Conservation (phyloP, 1,140 invertebrate species). For the Drosophila rufa region DNA sequence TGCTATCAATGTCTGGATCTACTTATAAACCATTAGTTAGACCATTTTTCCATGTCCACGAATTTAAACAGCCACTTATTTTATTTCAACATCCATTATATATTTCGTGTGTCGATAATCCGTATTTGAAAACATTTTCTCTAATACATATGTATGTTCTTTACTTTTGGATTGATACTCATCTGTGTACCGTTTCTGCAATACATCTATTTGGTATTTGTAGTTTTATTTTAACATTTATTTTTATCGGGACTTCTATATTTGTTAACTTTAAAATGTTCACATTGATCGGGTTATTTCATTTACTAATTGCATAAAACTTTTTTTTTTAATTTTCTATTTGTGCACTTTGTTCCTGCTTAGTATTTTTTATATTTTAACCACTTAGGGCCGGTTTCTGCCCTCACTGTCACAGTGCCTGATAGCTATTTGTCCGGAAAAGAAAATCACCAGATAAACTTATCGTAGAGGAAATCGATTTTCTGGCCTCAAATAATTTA, state of each 20-base stretch:
- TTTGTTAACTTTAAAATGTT: constrained; percentile 15
- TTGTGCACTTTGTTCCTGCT: constrained; percentile 6
- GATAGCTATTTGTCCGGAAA: no score
- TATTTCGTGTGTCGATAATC: constrained; percentile 54
- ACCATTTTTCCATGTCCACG: no score
- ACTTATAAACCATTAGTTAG: no score
- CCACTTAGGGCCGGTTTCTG: neutral
- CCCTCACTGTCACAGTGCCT: no score
- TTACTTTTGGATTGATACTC: constrained; percentile 56
- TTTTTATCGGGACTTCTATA: constrained; percentile 19
- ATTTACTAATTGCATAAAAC: constrained; percentile 2
- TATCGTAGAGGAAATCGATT: no score
- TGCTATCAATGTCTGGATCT: no score
- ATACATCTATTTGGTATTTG: constrained; percentile 8
- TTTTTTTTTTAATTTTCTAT: constrained; percentile 1
- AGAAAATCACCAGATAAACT: no score
- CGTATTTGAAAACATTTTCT: constrained; percentile 50
- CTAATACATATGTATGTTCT: constrained; percentile 27
- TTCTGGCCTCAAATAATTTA: no score
- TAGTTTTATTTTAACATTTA: constrained; percentile 16
- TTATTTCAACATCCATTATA: constrained; percentile 61
- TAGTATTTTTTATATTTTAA: constrained; percentile 3
- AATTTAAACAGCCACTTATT: neutral
- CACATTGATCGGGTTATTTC: constrained; percentile 1
- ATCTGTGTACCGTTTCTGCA: constrained; percentile 18